Base-by-base conservation (phyloP, 2,888 invertebrate species). In the Allophyes oxyacanthae region DNA sequence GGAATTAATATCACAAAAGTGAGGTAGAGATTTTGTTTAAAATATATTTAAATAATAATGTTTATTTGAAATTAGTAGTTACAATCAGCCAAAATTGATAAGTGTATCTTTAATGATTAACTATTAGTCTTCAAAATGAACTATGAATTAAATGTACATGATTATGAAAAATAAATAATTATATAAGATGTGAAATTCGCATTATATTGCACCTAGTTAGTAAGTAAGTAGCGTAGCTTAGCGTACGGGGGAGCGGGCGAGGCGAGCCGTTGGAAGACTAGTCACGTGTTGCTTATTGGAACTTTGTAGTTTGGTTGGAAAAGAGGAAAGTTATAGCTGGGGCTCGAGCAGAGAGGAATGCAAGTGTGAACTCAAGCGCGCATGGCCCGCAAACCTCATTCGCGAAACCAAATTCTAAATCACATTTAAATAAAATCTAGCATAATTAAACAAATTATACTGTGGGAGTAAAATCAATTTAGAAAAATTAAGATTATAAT, bases 341-440 rank as follows among this genome's bases (percentile, higher is more conserved):
- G 6, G 26, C 36, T 56, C n/a, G 32, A 32, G 36, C 38, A 33
- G 36, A 51, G 36, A 33, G 28, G 34, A 51, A 34, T 25, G 25
- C 2, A 14, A 33, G 26, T 32, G 10, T 13, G 10, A 13, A 20
- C 11, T 20, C 25, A 13, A 53, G 64, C 73, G 62, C 76, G 77
- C 72, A 59, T 82, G 77, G 87, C 83, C 86, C 75, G 84, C 63
- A 79, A 76, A 82, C 86, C 83, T 84, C 75, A 69, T 69, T 55
- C 80, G 86, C 77, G 88, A 87, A 92, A 92, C 91, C 89, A 93
- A 92, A 93, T 92, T 92, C 92, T 92, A 92, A 92, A 92, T 92
- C 88, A 90, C 90, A 83, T 86, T 87, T 83, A 87, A 87, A 85
- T 87, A 85, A 89, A 84, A 77, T 63, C 64, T 88, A 90, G 85